A percentile compares a stretch with the other conserved stretches of the same genome.
Conservation (phyloP, 2,797 vertebrate species). For the Crax fasciolata region DNA sequence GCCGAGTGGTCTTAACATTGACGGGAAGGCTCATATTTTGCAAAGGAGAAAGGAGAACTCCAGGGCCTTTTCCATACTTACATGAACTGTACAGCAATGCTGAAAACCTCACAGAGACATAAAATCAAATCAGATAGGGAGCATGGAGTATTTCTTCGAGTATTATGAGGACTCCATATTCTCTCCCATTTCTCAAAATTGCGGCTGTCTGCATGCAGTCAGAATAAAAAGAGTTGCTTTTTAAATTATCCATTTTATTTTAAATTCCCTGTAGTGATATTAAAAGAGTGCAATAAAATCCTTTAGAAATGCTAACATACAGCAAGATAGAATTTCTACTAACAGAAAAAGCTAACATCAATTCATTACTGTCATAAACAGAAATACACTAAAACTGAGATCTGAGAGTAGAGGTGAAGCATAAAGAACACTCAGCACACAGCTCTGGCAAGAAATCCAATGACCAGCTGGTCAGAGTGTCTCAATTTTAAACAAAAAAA, state of each 20-base stretch:
- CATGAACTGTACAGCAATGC: neutral
- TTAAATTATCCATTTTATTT: neutral
- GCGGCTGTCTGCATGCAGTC: neutral
- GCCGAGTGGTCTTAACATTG: accelerated
- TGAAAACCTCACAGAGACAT: neutral
- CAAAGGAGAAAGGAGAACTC: neutral
- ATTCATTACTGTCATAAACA: neutral
- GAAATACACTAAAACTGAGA: neutral
- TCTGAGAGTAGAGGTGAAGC: neutral
- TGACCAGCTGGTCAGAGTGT: neutral
- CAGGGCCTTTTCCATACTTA: neutral
- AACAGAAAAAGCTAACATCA: neutral
- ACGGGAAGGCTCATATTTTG: accelerated
- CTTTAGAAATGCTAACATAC: neutral
- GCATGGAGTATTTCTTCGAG: neutral
- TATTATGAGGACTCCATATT: neutral
- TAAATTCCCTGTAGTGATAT: neutral
- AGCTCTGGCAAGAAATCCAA: neutral
- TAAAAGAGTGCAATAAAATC: neutral
- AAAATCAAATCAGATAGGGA: neutral
- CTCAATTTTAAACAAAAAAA: neutral
- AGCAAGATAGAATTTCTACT: neutral
- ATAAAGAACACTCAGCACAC: neutral
- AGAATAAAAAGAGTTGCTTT: neutral
- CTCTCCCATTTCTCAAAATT: neutral